Evolutionary conservation across 2,113 vertebrate genomes (phyloP).

Genomic region (Cyanocitta stelleri): DNA sequence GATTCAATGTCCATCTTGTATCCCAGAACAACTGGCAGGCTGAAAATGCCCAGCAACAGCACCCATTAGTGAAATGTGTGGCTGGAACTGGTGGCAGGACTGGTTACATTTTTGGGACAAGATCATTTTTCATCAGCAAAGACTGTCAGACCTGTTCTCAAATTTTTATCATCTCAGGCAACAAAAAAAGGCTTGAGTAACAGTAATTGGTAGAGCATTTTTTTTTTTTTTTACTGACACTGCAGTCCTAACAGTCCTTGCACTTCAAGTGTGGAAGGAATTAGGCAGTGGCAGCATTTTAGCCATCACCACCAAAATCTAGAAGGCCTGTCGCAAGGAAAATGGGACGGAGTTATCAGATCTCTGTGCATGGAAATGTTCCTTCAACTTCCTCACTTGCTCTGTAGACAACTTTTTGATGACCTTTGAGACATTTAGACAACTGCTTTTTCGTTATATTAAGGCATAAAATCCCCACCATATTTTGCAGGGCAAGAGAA

Average conservation of each 20-base stretch:
- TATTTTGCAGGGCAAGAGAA: background rate
- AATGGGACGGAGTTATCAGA: background rate
- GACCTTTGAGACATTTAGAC: background rate
- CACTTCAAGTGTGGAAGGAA: background rate
- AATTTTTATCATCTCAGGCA: background rate
- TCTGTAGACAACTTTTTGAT: background rate
- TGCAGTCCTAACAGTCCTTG: background rate
- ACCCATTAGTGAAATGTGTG: background rate
- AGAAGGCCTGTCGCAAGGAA: background rate
- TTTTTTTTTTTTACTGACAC: background rate
- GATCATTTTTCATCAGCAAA: background rate
- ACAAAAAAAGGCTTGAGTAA: background rate
- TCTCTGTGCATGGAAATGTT: background rate
- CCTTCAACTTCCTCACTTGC: background rate
- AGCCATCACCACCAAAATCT: background rate
- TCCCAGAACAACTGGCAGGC: background rate
- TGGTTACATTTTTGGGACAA: background rate
- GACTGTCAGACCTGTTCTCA: background rate
- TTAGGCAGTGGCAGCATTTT: rapidly evolving
- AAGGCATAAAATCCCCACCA: background rate
- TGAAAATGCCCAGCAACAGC: background rate
- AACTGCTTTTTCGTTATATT: background rate
- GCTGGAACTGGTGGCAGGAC: background rate
- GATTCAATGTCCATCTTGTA: background rate
- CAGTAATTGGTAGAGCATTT: background rate